Base-by-base conservation (phyloP, 92 coral and sea anemone genomes). In the Porites rus region DNA sequence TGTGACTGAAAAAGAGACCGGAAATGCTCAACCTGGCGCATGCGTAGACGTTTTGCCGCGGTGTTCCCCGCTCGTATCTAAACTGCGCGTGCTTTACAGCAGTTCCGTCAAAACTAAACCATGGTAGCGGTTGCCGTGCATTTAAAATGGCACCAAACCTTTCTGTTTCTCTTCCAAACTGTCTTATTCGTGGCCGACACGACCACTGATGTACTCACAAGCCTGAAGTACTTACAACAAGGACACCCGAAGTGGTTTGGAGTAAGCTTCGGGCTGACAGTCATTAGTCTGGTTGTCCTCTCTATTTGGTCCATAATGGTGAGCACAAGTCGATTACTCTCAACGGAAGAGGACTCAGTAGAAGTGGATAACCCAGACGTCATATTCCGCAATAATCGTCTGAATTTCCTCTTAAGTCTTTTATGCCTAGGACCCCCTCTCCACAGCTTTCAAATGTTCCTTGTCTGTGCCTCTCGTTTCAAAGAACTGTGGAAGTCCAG, bases 101-200 rank as follows among this genome's bases (percentile, higher is more conserved):
- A 38, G 46, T 4, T 38, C 46, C 46, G 1, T 1, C 4, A 16
- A 7, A 9, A 74, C 14, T n/a, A 4, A n/a, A 46, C 18, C 28
- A 43, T 74, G 78, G 78, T 18, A 53, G 65, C 60, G 18, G 88
- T 60, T 14, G 82, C 65, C 4, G 54, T 84, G 13, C 19, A 31
- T 31, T 67, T 84, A 6, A 84, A 76, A 72, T 84, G 88, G 88
- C 51, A 46, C 82, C 88, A 84, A 43, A 75, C 88, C 52, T 84
- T 84, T 52, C 68, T 84, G 9, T 84, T 84, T 62, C 81, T 84
- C 21, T 84, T 84, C 66, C 88, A 84, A 84, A 73, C 88, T 38
- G 10, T 75, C 59, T 38, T 84, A 19, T 7, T 75, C 61, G 38
- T 84, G 7, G 82, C 88, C 7, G 88, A 84, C 76, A 84, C 82